Percentiles rank a stretch among this genome's conserved stretches.
Conservation (phyloP, 2,797 vertebrate genomes). For the Leptodactylus fallax region DNA sequence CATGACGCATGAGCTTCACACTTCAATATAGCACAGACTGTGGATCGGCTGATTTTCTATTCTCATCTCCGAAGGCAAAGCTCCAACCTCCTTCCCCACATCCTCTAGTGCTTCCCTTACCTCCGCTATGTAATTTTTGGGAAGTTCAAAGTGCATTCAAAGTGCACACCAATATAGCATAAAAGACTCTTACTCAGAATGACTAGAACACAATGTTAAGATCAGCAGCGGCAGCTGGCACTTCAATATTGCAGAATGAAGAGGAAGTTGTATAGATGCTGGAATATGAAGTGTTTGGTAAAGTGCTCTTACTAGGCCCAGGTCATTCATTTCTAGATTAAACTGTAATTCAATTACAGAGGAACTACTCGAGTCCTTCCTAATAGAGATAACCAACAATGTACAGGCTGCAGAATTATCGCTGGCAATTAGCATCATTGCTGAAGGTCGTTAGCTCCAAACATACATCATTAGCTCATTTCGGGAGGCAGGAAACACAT, state of each 20-base stretch:
- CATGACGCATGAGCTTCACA: background rate
- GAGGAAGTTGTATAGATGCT: background rate
- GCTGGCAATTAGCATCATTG: background rate
- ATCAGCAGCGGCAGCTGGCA: conserved; percentile 20
- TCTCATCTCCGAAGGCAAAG: background rate
- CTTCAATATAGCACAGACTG: background rate
- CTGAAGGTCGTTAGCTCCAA: background rate
- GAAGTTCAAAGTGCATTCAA: background rate
- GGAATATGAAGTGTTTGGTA: conserved; percentile 33
- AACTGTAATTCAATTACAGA: conserved; percentile 22
- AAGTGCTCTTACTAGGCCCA: conserved; percentile 15
- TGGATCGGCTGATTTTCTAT: background rate
- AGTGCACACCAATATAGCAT: background rate
- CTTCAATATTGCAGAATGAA: conserved; percentile 4
- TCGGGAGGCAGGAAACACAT: conserved; percentile 20
- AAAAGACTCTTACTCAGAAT: background rate
- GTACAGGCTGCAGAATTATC: background rate
- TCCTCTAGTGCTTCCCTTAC: background rate
- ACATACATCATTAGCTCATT: conserved; percentile 32
- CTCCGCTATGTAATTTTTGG: background rate
- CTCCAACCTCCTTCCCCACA: background rate
- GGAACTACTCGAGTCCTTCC: conserved; percentile 21
- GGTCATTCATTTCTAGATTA: conserved; percentile 39
- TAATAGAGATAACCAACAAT: conserved; percentile 32
- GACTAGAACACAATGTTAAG: background rate